Evolutionary conservation across 2,113 vertebrate genomes (phyloP).

Genomic region (Sorex fumeus): DNA sequence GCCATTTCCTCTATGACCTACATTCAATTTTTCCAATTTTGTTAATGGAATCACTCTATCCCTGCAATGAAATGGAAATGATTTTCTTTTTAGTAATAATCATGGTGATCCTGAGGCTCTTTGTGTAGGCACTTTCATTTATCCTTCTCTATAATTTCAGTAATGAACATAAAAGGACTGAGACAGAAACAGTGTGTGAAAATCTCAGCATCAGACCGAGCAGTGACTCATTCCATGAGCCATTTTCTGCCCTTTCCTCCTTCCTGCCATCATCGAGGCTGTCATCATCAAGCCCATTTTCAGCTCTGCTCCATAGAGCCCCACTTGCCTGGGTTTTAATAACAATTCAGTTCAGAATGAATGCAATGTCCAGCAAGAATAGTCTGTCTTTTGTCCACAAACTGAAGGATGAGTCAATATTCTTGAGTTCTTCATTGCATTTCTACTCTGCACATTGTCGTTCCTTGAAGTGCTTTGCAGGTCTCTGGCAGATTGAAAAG

Average conservation of each 20-base stretch:
- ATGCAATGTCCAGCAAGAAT: background rate
- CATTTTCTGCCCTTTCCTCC: background rate
- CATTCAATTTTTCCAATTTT: background rate
- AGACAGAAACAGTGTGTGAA: background rate
- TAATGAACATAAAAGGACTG: background rate
- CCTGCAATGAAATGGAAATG: slow-evolving; percentile 47
- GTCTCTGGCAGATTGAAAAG: slow-evolving; percentile 53
- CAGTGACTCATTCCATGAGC: background rate
- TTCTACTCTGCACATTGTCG: no score
- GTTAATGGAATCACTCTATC: slow-evolving; percentile 11
- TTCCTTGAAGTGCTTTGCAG: slow-evolving; percentile 12
- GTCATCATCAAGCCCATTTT: background rate
- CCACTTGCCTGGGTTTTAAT: background rate
- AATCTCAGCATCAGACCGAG: background rate
- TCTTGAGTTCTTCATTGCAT: slow-evolving; percentile 9
- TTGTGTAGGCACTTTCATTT: slow-evolving; percentile 15
- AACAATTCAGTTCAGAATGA: slow-evolving; percentile 40
- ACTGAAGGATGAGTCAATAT: background rate
- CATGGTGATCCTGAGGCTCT: background rate
- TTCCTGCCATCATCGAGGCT: background rate
- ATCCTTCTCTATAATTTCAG: slow-evolving; percentile 33
- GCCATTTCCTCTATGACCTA: background rate
- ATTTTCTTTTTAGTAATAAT: slow-evolving; percentile 18
- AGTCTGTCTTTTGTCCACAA: background rate
- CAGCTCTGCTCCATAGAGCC: background rate